A percentile compares a stretch with the other conserved stretches of the same genome.
Evolutionary conservation across 92 coral and sea anemone genomes (phyloP).

Genomic region (Bergia puertoricense): DNA sequence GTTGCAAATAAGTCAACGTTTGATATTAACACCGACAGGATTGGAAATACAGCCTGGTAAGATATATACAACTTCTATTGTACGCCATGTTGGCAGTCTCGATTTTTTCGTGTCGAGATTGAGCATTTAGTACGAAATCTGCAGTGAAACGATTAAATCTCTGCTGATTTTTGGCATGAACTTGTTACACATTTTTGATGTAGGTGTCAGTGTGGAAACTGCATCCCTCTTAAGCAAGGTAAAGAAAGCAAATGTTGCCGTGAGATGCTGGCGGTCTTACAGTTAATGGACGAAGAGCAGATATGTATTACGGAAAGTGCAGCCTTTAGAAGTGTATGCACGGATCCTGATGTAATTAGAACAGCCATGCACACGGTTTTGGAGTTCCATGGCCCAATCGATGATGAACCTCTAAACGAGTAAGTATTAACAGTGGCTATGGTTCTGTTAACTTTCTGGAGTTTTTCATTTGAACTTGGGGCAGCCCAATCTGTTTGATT

Average conservation of each 20-base stretch:
- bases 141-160: too few relatives aligned
- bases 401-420: constrained; percentile 27
- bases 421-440: constrained; percentile 6
- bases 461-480: not conserved
- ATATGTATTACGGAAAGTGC: not conserved
- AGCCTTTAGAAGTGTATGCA: not conserved
- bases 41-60: constrained; percentile 24
- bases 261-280: not conserved
- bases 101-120: not conserved
- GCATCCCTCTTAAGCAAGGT: constrained; percentile 9
- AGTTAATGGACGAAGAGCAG: constrained; percentile 1
- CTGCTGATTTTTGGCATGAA: not conserved
- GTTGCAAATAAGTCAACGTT: not conserved
- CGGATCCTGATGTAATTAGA: not conserved
- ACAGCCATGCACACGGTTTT: constrained; percentile 25
- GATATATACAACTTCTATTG: not conserved
- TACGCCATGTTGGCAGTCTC: not conserved
- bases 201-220: constrained; percentile 31
- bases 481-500: not conserved
- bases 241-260: constrained; percentile 3
- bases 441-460: not conserved
- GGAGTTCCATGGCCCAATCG: constrained; percentile 20
- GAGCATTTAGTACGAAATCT: not conserved
- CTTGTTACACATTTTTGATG: not conserved
- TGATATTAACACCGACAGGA: constrained; percentile 2